Evolutionary conservation across 2,113 vertebrate genomes (phyloP).

Genomic region (Sturnus vulgaris): DNA sequence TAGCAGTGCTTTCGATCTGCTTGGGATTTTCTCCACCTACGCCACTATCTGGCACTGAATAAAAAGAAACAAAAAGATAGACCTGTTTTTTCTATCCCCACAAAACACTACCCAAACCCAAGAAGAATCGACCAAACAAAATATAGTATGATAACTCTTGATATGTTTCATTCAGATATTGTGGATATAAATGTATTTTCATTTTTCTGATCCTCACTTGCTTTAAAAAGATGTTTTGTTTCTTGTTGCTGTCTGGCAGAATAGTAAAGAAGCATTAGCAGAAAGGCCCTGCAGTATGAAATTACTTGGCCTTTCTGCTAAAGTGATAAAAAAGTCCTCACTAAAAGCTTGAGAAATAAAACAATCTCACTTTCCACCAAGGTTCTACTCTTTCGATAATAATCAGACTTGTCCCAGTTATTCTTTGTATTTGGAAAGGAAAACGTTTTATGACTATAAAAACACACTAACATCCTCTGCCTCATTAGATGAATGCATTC

Average conservation of each 20-base stretch:
- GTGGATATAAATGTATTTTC: neutral
- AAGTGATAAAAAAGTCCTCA: neutral
- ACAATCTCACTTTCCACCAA: neutral
- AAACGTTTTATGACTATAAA: neutral
- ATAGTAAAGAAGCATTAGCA: neutral
- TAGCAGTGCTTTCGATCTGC: neutral
- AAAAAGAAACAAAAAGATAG: neutral
- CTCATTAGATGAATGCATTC: neutral
- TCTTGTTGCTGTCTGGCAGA: neutral
- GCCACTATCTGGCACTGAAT: neutral
- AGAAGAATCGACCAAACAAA: neutral
- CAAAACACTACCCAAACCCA: neutral
- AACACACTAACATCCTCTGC: neutral
- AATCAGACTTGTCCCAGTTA: neutral
- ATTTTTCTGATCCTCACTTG: neutral
- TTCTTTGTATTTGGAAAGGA: neutral
- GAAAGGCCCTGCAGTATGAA: neutral
- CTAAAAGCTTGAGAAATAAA: neutral
- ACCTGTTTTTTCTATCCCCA: neutral
- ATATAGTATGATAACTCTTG: neutral
- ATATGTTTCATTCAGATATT: conserved; percentile 1
- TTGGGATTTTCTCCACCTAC: neutral
- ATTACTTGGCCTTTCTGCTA: neutral
- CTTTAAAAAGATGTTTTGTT: neutral
- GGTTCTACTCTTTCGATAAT: neutral